Percentiles rank a stretch among this genome's conserved stretches.
Conservation (phyloP, 2,888 invertebrate species). For the Siphlonurus alternatus region DNA sequence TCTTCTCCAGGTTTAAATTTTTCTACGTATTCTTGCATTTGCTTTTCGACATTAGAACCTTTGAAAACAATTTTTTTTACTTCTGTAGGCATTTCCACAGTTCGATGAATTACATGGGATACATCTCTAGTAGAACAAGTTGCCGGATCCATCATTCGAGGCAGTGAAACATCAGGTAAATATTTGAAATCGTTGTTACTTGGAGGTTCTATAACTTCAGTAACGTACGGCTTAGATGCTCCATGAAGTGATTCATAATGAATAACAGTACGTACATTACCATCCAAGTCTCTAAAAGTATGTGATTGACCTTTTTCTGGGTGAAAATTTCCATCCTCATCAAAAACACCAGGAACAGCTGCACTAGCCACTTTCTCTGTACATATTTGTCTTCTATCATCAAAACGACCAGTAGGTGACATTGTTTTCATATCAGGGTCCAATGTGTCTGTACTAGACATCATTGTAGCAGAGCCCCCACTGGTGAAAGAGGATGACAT, state of each 20-base stretch:
- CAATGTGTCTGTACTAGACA: constrained; percentile 55
- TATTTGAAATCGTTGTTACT: too few species aligned
- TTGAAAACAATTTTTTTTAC: constrained; percentile 33
- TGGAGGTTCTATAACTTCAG: constrained; percentile 30
- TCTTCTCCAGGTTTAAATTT: constrained; percentile 34
- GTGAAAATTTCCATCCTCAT: background rate
- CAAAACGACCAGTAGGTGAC: background rate
- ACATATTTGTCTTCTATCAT: background rate
- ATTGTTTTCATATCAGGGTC: constrained; percentile 32
- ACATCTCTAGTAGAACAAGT: constrained; percentile 24
- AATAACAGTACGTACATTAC: constrained; percentile 1
- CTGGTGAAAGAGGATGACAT: constrained; percentile 77
- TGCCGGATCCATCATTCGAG: background rate
- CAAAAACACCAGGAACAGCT: background rate
- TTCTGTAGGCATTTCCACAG: constrained; percentile 33
- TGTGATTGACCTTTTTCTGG: background rate
- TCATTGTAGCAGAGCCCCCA: constrained; percentile 67
- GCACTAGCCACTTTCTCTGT: background rate
- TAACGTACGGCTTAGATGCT: constrained; percentile 24
- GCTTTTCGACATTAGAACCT: constrained; percentile 33
- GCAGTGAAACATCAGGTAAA: too few species aligned
- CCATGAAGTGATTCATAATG: background rate
- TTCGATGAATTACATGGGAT: constrained; percentile 30
- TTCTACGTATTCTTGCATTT: constrained; percentile 31
- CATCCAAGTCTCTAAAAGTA: constrained; percentile 4